Evolutionary conservation across 30 jellyfish, hydroid and myxozoan genomes (phyloP).

Genomic region (Calvadosia cruxmelitensis): DNA sequence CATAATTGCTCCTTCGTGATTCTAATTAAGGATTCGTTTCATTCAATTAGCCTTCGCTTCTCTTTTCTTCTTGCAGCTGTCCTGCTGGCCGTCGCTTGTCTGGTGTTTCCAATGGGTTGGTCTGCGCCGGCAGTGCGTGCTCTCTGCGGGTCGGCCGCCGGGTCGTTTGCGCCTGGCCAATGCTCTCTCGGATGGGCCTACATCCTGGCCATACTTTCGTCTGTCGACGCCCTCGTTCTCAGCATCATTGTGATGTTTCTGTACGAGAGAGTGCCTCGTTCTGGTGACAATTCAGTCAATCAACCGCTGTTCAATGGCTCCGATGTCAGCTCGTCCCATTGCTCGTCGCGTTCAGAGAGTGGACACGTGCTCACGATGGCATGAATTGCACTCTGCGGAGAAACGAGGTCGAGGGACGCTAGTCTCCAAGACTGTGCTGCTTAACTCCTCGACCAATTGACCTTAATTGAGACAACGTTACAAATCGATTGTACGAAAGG

Average conservation of each 20-base stretch:
- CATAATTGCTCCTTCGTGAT: no score
- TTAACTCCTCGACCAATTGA: no score
- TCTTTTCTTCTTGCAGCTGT: conserved; percentile 5
- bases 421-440: no score
- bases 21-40: no score
- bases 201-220: conserved; percentile 5
- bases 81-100: conserved; percentile 3
- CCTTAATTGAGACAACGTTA: no score
- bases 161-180: neutral
- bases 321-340: no score
- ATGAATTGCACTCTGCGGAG: no score
- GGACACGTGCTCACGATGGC: no score
- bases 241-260: conserved; percentile 3
- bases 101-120: conserved; percentile 11
- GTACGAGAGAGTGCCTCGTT: conserved; percentile 2
- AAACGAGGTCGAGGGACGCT: no score
- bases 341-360: no score
- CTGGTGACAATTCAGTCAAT: neutral
- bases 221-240: conserved; percentile 9
- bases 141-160: conserved; percentile 6
- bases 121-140: neutral
- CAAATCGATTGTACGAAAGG: no score
- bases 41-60: no score
- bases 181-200: conserved; percentile 14
- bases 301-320: neutral